Evolutionary conservation across 2,797 vertebrate species (phyloP).

Genomic region (Leptodactylus fallax): DNA sequence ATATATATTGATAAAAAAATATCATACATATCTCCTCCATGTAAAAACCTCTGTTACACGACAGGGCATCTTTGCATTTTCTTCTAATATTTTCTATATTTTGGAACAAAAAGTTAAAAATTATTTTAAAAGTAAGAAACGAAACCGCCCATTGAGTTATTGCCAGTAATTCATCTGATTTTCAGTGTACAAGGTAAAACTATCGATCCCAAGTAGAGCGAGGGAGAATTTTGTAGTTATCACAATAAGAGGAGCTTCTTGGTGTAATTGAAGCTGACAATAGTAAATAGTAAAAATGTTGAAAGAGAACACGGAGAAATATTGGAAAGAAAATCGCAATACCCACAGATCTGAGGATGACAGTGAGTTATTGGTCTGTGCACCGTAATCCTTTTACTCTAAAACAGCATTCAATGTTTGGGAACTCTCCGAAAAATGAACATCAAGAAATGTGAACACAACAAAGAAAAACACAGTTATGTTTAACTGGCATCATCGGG

Average conservation of each 20-base stretch:
- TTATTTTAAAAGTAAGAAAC: too few species aligned
- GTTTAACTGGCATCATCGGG: neutral
- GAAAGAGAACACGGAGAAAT: constrained; percentile 46
- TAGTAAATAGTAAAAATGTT: constrained; percentile 41
- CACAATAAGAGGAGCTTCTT: constrained; percentile 15
- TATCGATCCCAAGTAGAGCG: neutral
- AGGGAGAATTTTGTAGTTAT: neutral
- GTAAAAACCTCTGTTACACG: too few species aligned
- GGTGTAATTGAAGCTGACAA: constrained; percentile 51
- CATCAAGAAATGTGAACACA: constrained; percentile 6
- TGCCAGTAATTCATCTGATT: neutral
- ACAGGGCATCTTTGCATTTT: too few species aligned
- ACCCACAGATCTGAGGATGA: constrained; percentile 29
- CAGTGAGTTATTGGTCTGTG: constrained; percentile 39
- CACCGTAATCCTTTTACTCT: neutral
- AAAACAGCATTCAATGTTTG: constrained; percentile 24
- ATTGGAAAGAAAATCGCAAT: constrained; percentile 52
- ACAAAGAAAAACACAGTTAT: neutral
- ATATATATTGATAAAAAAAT: too few species aligned
- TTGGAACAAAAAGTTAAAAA: too few species aligned
- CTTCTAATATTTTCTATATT: too few species aligned
- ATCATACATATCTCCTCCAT: too few species aligned
- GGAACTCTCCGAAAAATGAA: constrained; percentile 23
- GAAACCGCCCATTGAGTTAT: neutral
- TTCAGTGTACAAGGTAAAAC: neutral